Evolutionary conservation across 2,888 invertebrate species (phyloP).

Genomic region (Chymomyza amoena): DNA sequence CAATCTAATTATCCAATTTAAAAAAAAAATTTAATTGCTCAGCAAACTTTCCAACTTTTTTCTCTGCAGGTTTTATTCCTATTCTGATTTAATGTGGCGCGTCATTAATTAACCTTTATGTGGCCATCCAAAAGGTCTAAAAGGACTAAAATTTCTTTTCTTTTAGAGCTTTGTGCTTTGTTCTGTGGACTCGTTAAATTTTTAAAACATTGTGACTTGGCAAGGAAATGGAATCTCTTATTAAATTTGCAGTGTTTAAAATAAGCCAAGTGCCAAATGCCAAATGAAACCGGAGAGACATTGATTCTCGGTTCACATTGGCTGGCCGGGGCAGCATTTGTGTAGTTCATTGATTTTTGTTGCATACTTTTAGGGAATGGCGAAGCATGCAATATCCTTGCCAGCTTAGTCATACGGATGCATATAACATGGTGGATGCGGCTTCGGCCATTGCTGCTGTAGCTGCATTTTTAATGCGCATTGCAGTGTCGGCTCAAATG

Average conservation of each 20-base stretch:
- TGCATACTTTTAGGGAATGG: conserved; percentile 25
- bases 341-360: conserved; percentile 56
- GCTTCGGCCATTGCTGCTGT: conserved; percentile 15
- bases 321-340: conserved; percentile 43
- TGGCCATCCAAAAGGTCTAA: conserved; percentile 39
- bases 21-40: too few relatives aligned
- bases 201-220: conserved; percentile 36
- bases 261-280: conserved; percentile 22
- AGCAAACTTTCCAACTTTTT: neutral
- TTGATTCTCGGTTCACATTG: conserved; percentile 22
- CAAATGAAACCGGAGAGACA: neutral
- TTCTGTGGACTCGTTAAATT: conserved; percentile 41
- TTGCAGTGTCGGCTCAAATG: conserved; percentile 45
- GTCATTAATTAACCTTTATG: conserved; percentile 60
- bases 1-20: conserved; percentile 10
- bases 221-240: conserved; percentile 40
- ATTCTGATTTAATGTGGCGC: conserved; percentile 35
- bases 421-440: conserved; percentile 34
- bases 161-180: conserved; percentile 23
- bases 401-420: neutral
- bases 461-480: conserved; percentile 62
- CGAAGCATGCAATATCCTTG: conserved; percentile 16
- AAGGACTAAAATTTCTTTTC: conserved; percentile 49
- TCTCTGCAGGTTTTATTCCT: too few relatives aligned
- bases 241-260: conserved; percentile 19